Evolutionary conservation across 2,888 invertebrate species (phyloP), one percentile per base, ranked within the genome.

Genomic region (Parnassius apollo): DNA sequence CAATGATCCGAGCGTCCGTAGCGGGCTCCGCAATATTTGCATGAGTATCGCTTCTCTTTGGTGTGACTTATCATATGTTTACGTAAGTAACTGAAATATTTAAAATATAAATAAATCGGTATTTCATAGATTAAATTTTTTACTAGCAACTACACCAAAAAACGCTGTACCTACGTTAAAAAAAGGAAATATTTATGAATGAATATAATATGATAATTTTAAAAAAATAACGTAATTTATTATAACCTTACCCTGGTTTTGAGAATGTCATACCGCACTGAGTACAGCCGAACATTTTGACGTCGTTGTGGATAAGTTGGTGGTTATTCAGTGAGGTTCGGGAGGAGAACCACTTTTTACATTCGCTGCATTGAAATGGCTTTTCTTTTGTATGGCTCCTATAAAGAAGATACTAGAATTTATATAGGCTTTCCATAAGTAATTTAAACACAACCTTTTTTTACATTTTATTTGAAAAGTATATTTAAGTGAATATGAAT

Each of bases 1-100:
- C 86, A 80, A 67, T 91, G 91, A 74, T 91, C 91, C 45, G 88
- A 86, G 53, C 91, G 82, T 22, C 81, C 82, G 79, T 90, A 91
- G 66, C 74, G 75, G 22, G 83, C 69, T 35, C 80, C 86, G 74
- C 91, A 92, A 77, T 85, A 91, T 66, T 80, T 79, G 68, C 91
- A 92, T 18, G 84, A 74, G 69, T 86, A 77, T 0, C 77, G 77
- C 69, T 88, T 89, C 64, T 83, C 83, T 60, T 86, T 88, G 1
- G 83, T 86, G 69, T 92, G 91, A 13, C 81, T 82, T 35, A 85
- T 61, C 84, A 87, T 85, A 70, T 92, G 91, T 1, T 71, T 75
- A 12, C 64, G 71, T 2, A 88, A 69, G 62, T 87, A 86, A 12
- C 88, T 88, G 76, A 0, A 63, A 64, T 2, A 44, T n/a, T n/a